Percentiles rank a stretch among this genome's conserved stretches.
These are phyloP conservation scores for Gortyna flavago DNA, from an alignment of 2,888 invertebrate genomes.

Conservation along the genomic window DNA sequence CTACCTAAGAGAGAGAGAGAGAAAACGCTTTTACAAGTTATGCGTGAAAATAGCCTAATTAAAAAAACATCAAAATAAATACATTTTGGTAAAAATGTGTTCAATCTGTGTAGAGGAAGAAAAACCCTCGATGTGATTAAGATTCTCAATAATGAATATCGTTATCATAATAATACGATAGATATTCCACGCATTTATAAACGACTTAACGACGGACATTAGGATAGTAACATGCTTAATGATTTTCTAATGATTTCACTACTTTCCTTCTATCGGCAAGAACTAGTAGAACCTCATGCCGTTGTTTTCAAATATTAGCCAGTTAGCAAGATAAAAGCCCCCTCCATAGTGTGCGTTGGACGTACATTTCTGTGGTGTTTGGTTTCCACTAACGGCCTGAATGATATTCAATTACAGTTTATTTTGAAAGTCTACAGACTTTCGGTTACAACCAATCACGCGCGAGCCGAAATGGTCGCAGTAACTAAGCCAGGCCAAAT, in stretches of 20 bases:
- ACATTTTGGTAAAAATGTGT: constrained; percentile 12
- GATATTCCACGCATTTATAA: constrained; percentile 23
- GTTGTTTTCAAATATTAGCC: not conserved
- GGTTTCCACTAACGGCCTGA: no score
- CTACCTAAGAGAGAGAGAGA: not conserved
- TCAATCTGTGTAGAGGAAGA: constrained; percentile 21
- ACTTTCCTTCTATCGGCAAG: not conserved
- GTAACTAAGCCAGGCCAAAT: no score
- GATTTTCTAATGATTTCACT: constrained; percentile 34
- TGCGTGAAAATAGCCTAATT: not conserved
- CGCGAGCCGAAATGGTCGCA: no score
- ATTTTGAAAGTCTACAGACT: no score
- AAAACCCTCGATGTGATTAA: constrained; percentile 18
- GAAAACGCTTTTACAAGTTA: not conserved
- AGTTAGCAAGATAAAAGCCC: not conserved
- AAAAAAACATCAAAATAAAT: not conserved
- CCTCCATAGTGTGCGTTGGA: not conserved
- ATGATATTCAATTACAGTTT: no score
- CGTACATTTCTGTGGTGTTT: not conserved
- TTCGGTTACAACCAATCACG: no score
- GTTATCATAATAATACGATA: constrained; percentile 35
- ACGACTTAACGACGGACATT: constrained; percentile 37
- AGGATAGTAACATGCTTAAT: constrained; percentile 42
- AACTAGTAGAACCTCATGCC: not conserved
- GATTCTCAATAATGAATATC: constrained; percentile 23